These are phyloP conservation scores for Epinephelus malabaricus DNA, from an alignment of 2,797 vertebrate species.

Conservation along the genomic window DNA sequence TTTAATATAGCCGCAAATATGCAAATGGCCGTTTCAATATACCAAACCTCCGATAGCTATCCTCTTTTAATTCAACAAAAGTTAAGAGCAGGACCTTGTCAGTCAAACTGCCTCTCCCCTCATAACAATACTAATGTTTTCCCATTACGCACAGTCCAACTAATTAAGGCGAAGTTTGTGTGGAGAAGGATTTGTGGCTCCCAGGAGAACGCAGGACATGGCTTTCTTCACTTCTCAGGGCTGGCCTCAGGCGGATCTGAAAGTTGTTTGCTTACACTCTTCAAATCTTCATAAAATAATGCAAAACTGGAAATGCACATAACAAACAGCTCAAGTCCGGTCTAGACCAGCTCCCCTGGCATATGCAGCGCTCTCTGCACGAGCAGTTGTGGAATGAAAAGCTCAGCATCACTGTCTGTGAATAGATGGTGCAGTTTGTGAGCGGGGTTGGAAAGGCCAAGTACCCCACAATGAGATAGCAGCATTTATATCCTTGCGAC, in stretches of 20 bases:
- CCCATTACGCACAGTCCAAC: constrained; percentile 87
- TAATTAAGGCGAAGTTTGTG: constrained; percentile 92
- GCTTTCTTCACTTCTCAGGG: constrained; percentile 55
- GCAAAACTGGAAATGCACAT: constrained; percentile 58
- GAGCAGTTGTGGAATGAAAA: constrained; percentile 62
- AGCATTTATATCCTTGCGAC: constrained; percentile 80
- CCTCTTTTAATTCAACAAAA: constrained; percentile 99
- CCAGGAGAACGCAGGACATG: constrained; percentile 57
- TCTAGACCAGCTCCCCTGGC: constrained; percentile 61
- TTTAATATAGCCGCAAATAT: constrained; percentile 99
- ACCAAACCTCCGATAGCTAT: constrained; percentile 93
- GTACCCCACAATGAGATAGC: constrained; percentile 78
- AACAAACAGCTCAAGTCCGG: constrained; percentile 49
- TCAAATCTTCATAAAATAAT: constrained; percentile 67
- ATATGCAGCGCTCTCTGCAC: constrained; percentile 46
- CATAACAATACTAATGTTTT: constrained; percentile 80
- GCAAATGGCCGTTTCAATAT: constrained; percentile 99
- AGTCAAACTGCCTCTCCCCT: constrained; percentile 89
- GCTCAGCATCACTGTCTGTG: constrained; percentile 69
- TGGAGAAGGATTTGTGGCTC: constrained; percentile 74
- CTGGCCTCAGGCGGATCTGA: constrained; percentile 51
- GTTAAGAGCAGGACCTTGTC: constrained; percentile 97
- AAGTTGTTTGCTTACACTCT: constrained; percentile 70
- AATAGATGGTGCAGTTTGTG: constrained; percentile 70
- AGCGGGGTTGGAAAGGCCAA: constrained; percentile 76